phyloP scores from a whole-genome alignment of 2,888 invertebrate genomes.

The Ischnus inquisitorius region DNA sequence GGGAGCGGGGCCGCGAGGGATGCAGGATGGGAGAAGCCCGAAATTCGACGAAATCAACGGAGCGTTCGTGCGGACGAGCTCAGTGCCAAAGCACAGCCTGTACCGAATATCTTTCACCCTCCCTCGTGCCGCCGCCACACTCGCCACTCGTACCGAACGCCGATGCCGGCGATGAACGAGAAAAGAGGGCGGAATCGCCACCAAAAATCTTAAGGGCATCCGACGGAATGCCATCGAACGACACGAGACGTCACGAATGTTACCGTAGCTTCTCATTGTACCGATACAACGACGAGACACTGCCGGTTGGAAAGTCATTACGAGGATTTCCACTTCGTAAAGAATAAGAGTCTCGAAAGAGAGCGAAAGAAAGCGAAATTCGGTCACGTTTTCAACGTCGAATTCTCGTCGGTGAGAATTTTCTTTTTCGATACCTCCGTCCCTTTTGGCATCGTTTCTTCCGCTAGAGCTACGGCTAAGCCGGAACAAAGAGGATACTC shows the following conservation, averaged over 20 bases:
- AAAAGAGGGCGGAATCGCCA: slow-evolving; percentile 34
- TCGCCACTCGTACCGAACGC: slow-evolving; percentile 20
- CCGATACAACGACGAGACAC: not conserved
- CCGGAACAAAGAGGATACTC: slow-evolving; percentile 11
- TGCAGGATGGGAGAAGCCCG: not conserved
- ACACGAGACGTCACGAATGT: not conserved
- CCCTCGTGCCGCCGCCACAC: not conserved
- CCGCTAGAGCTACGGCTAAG: slow-evolving; percentile 8
- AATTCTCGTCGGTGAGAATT: slow-evolving; percentile 11
- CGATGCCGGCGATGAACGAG: not conserved
- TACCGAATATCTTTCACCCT: slow-evolving; percentile 49
- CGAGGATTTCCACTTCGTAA: slow-evolving; percentile 43
- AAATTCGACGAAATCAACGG: slow-evolving; percentile 49
- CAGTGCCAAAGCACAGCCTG: slow-evolving; percentile 1
- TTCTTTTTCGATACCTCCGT: slow-evolving; percentile 9
- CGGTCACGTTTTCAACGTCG: slow-evolving; percentile 41
- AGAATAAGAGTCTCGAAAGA: not conserved
- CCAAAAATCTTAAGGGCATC: slow-evolving; percentile 44
- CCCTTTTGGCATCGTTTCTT: slow-evolving; percentile 40
- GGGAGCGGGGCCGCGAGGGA: not conserved
- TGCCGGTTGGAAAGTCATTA: slow-evolving; percentile 41
- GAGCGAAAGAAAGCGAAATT: not conserved
- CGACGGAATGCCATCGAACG: slow-evolving; percentile 17
- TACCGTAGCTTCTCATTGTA: not conserved
- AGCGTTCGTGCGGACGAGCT: slow-evolving; percentile 36